Evolutionary conservation across 1,140 invertebrate species (phyloP), one percentile per base, ranked within the genome.

Genomic region (Aculops lycopersici): DNA sequence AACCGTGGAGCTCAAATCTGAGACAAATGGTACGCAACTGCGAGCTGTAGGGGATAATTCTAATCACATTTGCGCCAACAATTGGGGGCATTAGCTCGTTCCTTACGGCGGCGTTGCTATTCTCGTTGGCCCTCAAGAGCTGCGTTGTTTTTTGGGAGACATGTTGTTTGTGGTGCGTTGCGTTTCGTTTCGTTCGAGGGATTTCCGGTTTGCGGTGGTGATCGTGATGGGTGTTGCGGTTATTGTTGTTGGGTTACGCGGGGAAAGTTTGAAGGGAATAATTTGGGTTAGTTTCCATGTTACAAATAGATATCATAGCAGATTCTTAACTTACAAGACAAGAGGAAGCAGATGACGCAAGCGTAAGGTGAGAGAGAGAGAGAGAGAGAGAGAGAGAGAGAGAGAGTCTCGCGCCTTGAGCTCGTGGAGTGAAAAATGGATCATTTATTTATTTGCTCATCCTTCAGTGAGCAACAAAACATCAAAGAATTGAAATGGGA

Each of bases 11-110:
- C 56, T 83, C 78, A 13, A 80, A 70, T 38, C 78, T 55, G 67
- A 84, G 72, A 60, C 78, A 83, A 35, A 80, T 72, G 0, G 76
- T 81, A 21, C 77, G 60, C 3, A 68, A 64, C 50, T 79, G 72
- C 35, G 72, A 66, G 49, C 72, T 76, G 60, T 74, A 75, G 5
- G 77, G 77, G 36, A 80, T 59, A 51, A 83, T 70, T 17, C 77
- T 67, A 18, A 83, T 63, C 53, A 70, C 68, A 37, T 65, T 69
- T 3, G 74, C 74, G 56, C 76, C 71, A 35, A 74, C 61, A 39
- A 77, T 65, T 18, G 75, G 71, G n/a, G 39, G 38, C 42, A 74
- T 67, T 46, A 84, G 57, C 38, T 67, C 63, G 50, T 74, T 68
- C 47, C 71, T 68, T 40, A 71, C 69, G 44, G 72, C 70, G 24